Percentiles rank a stretch among this genome's conserved stretches.
phyloP scores from a whole-genome alignment of 1,140 invertebrate species.

The Himalopsyche phryganea region DNA sequence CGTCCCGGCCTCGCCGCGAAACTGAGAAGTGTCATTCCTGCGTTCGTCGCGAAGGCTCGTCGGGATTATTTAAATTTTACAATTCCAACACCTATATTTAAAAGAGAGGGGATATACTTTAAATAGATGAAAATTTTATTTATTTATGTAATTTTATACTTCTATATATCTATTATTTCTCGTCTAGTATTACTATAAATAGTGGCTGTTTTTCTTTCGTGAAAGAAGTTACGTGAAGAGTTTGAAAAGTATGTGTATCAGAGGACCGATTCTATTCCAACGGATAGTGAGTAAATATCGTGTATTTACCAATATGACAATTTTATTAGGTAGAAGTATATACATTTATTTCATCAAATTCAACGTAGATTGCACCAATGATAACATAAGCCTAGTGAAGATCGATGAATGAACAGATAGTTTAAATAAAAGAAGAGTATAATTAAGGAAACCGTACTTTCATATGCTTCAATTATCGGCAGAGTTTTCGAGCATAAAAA shows the following conservation, averaged over 20 bases:
- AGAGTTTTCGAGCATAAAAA: no score
- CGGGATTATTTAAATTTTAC: constrained; percentile 2
- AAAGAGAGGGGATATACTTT: constrained; percentile 20
- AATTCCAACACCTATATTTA: constrained; percentile 24
- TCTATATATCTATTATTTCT: constrained; percentile 25
- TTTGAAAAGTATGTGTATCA: constrained; percentile 13
- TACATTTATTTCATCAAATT: no score
- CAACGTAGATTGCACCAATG: no score
- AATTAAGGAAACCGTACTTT: no score
- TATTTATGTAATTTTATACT: constrained; percentile 16
- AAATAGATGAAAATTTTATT: constrained; percentile 23
- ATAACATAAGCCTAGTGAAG: no score
- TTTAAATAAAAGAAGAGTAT: no score
- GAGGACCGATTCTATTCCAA: neutral
- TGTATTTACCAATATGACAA: no score
- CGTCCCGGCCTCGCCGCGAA: neutral
- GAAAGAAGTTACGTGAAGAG: constrained; percentile 15
- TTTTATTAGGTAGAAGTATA: no score
- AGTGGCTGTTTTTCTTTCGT: constrained; percentile 11
- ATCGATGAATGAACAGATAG: no score
- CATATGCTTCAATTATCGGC: no score
- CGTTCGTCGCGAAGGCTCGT: neutral
- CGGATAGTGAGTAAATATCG: no score
- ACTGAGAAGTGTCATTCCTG: no score
- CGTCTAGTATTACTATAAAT: constrained; percentile 18